phyloP scores from a whole-genome alignment of 2,797 vertebrate genomes.

The Allobates femoralis region DNA sequence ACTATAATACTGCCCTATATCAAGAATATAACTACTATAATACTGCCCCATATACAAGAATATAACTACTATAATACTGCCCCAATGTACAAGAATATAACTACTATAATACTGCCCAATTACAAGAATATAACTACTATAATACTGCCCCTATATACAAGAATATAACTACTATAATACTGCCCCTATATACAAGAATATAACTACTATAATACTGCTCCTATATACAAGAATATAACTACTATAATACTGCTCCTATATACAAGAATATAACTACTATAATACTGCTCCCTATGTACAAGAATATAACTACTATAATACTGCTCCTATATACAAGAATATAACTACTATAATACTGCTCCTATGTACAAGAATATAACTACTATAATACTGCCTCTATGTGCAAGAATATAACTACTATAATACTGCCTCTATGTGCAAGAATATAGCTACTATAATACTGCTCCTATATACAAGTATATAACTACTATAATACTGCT shows the following conservation, averaged over 20 bases:
- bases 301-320: not conserved
- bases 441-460: too few relatives aligned
- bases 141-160: not conserved
- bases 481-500: not conserved
- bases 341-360: not conserved
- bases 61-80: slow-evolving; percentile 1
- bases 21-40: slow-evolving; percentile 10
- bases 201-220: not conserved
- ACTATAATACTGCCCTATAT: slow-evolving; percentile 5
- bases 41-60: not conserved
- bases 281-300: not conserved
- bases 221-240: not conserved
- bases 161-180: slow-evolving; percentile 4
- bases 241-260: too few relatives aligned
- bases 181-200: not conserved
- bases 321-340: too few relatives aligned
- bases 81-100: not conserved
- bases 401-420: too few relatives aligned
- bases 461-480: not conserved
- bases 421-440: too few relatives aligned
- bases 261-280: not conserved
- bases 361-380: not conserved
- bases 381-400: not conserved
- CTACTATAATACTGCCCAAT: not conserved
- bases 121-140: slow-evolving; percentile 4